Conservation (phyloP, 1,140 invertebrate species). For the Bombus difficillimus region DNA sequence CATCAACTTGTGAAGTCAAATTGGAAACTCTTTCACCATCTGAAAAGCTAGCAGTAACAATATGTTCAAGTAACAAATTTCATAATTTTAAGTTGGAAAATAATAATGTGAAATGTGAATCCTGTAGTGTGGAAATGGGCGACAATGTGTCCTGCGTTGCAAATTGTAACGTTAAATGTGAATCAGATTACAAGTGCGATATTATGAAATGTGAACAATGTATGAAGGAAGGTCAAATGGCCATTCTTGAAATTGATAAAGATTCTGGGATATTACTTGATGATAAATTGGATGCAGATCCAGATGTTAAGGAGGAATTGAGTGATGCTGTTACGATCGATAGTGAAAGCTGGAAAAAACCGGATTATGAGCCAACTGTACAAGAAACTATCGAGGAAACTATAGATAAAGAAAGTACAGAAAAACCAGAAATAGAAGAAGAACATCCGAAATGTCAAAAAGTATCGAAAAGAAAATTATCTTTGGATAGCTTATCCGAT, state of each 20-base stretch:
- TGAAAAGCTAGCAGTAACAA: slow-evolving; percentile 72
- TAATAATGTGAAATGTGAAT: slow-evolving; percentile 81
- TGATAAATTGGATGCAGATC: slow-evolving; percentile 79
- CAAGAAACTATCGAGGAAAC: slow-evolving; percentile 71
- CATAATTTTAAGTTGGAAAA: slow-evolving; percentile 79
- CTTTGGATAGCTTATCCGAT: slow-evolving; percentile 76
- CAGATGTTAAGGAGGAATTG: slow-evolving; percentile 78
- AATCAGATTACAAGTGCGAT: slow-evolving; percentile 79
- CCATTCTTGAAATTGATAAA: slow-evolving; percentile 80
- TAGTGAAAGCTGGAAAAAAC: slow-evolving; percentile 77
- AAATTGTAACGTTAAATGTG: slow-evolving; percentile 80
- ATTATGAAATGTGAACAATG: slow-evolving; percentile 81
- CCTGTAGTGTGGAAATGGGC: slow-evolving; percentile 75
- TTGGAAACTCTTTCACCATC: slow-evolving; percentile 77
- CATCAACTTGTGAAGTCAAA: slow-evolving; percentile 79
- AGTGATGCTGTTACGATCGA: slow-evolving; percentile 74
- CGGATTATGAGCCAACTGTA: slow-evolving; percentile 79
- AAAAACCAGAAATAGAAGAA: slow-evolving; percentile 42
- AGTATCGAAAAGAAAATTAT: slow-evolving; percentile 79
- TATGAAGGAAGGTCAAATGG: slow-evolving; percentile 77
- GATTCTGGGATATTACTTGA: slow-evolving; percentile 79
- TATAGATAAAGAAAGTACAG: slow-evolving; percentile 49
- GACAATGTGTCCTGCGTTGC: slow-evolving; percentile 75
- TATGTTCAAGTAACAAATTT: slow-evolving; percentile 66
- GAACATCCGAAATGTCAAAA: slow-evolving; percentile 84